These are phyloP conservation scores for Caranx ignobilis DNA, from an alignment of 2,113 vertebrate species.

Conservation along the genomic window DNA sequence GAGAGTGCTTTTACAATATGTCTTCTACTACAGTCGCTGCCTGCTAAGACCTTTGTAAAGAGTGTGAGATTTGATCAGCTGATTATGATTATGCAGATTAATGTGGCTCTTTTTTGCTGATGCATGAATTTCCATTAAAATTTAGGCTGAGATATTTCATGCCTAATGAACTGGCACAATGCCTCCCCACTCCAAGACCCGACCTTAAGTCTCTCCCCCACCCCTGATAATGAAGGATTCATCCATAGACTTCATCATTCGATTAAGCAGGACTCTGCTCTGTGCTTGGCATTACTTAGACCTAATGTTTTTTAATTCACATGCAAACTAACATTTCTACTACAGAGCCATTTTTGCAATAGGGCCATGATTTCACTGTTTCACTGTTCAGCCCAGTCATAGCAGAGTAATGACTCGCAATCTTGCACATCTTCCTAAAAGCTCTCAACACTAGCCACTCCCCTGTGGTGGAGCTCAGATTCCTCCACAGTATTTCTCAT, in stretches of 20 bases:
- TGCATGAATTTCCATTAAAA: constrained; percentile 10
- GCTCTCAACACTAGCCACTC: no score
- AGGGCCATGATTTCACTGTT: neutral
- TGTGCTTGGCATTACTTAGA: constrained; percentile 6
- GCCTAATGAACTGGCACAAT: constrained; percentile 15
- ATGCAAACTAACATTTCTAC: constrained; percentile 11
- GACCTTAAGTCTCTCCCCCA: neutral
- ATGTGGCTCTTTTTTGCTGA: constrained; percentile 12
- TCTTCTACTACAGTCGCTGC: neutral
- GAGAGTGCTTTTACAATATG: constrained; percentile 17
- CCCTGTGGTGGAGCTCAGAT: neutral
- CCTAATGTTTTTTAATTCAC: neutral
- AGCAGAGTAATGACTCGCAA: neutral
- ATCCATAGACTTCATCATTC: neutral
- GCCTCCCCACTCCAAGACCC: neutral
- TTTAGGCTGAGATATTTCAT: neutral
- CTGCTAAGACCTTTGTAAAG: neutral
- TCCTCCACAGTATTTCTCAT: neutral
- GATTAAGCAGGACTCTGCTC: constrained; percentile 15
- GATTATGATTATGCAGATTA: constrained; percentile 10
- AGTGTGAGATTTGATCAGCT: neutral
- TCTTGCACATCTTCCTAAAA: neutral
- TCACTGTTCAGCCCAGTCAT: neutral
- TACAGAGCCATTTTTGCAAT: neutral
- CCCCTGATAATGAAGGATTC: constrained; percentile 7